These are phyloP conservation scores for Amniataba percoides DNA, from an alignment of 2,797 vertebrate genomes.

Conservation along the genomic window DNA sequence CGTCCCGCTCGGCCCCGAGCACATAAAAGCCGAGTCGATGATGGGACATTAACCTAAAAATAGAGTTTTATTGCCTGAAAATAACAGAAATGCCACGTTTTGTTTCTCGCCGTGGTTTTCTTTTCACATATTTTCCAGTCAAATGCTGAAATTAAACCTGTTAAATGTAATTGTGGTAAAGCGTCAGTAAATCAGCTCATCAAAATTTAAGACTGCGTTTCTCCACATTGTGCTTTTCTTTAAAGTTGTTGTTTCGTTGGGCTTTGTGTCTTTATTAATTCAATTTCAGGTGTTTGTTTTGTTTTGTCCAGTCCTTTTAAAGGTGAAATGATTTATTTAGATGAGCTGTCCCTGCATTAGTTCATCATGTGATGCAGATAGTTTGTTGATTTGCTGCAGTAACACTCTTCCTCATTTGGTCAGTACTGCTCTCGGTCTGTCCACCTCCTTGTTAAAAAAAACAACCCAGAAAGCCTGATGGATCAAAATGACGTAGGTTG, in stretches of 20 bases:
- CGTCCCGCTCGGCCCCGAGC: constrained; percentile 25
- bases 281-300: background rate
- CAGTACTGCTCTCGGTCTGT: background rate
- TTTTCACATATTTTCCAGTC: background rate
- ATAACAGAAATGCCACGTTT: constrained; percentile 7
- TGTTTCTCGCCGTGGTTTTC: background rate
- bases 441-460: background rate
- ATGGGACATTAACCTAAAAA: constrained; percentile 23
- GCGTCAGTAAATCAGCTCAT: background rate
- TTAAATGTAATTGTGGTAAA: no score
- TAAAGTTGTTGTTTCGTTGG: no score
- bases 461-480: background rate
- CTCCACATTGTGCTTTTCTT: background rate
- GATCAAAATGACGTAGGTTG: background rate
- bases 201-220: background rate
- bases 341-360: rapidly evolving
- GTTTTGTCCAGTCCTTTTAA: no score
- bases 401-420: constrained; percentile 13
- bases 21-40: constrained; percentile 16
- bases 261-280: no score
- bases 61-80: constrained; percentile 1
- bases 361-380: background rate
- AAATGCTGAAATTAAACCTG: background rate
- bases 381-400: background rate
- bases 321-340: background rate